These are phyloP conservation scores for Osmerus mordax DNA, from an alignment of 2,113 vertebrate species.

Conservation along the genomic window DNA sequence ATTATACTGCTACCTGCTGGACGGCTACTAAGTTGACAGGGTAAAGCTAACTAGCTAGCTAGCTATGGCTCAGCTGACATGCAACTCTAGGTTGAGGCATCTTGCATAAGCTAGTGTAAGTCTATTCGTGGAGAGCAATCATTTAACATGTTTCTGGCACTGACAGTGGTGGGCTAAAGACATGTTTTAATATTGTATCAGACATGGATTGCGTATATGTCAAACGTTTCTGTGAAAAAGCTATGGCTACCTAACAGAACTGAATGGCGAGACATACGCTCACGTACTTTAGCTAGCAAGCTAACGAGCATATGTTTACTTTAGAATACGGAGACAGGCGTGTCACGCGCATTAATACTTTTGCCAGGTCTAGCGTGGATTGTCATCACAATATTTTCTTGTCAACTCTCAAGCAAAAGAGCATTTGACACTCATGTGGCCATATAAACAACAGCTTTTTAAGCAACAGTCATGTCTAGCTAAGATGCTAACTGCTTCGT, in stretches of 20 bases:
- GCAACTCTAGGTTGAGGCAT: background rate
- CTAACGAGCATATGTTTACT: conserved; percentile 21
- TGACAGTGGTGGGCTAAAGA: too few relatives aligned
- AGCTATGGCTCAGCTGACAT: background rate
- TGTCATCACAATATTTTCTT: background rate
- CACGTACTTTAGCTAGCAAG: background rate
- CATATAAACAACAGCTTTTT: background rate
- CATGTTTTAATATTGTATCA: too few relatives aligned
- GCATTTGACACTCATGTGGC: too few relatives aligned
- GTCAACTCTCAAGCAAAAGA: background rate
- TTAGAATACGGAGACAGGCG: conserved; percentile 1
- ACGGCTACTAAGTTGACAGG: too few relatives aligned
- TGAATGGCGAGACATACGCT: conserved; percentile 28
- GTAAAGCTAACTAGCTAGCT: background rate
- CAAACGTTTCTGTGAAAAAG: conserved; percentile 1
- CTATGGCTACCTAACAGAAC: conserved; percentile 47
- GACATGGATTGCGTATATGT: too few relatives aligned
- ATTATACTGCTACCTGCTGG: too few relatives aligned
- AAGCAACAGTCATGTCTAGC: background rate
- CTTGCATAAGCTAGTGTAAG: background rate
- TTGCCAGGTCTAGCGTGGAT: background rate
- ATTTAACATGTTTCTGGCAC: too few relatives aligned
- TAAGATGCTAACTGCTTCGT: conserved; percentile 20
- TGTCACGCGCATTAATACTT: conserved; percentile 6
- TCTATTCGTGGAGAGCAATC: too few relatives aligned